phyloP scores from a whole-genome alignment of 2,888 invertebrate species.

The Drosophila stalkeri region DNA sequence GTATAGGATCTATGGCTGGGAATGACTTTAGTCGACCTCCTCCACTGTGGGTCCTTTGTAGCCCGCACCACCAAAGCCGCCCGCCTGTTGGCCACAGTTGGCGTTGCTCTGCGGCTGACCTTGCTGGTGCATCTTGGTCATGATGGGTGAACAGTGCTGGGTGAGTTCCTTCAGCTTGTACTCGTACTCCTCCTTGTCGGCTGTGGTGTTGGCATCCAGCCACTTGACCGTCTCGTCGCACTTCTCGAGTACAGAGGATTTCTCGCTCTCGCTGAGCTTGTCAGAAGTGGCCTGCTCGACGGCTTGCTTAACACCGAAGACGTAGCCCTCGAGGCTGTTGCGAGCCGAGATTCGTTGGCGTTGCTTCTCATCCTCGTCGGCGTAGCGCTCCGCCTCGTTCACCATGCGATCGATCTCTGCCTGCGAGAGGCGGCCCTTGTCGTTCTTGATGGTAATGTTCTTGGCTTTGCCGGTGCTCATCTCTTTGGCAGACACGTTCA shows the following conservation, averaged over 20 bases:
- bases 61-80: slow-evolving; percentile 88
- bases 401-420: slow-evolving; percentile 93
- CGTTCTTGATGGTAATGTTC: slow-evolving; percentile 92
- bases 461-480: slow-evolving; percentile 89
- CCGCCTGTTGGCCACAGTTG: slow-evolving; percentile 86
- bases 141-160: slow-evolving; percentile 84
- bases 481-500: slow-evolving; percentile 93
- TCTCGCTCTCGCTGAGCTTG: slow-evolving; percentile 87
- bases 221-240: slow-evolving; percentile 85
- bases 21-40: slow-evolving; percentile 77
- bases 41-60: slow-evolving; percentile 84
- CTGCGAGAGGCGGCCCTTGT: slow-evolving; percentile 91
- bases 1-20: background rate
- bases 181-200: slow-evolving; percentile 91
- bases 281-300: slow-evolving; percentile 23
- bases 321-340: slow-evolving; percentile 35
- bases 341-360: slow-evolving; percentile 38
- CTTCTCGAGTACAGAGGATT: slow-evolving; percentile 88
- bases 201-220: slow-evolving; percentile 91
- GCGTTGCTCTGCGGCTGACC: slow-evolving; percentile 59
- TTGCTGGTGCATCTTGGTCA: slow-evolving; percentile 86
- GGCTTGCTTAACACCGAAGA: slow-evolving; percentile 36
- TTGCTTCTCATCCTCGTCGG: slow-evolving; percentile 79
- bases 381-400: slow-evolving; percentile 89
- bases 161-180: slow-evolving; percentile 66